Base-by-base conservation (phyloP, 1,140 invertebrate species). In the Drosophila sp. region DNA sequence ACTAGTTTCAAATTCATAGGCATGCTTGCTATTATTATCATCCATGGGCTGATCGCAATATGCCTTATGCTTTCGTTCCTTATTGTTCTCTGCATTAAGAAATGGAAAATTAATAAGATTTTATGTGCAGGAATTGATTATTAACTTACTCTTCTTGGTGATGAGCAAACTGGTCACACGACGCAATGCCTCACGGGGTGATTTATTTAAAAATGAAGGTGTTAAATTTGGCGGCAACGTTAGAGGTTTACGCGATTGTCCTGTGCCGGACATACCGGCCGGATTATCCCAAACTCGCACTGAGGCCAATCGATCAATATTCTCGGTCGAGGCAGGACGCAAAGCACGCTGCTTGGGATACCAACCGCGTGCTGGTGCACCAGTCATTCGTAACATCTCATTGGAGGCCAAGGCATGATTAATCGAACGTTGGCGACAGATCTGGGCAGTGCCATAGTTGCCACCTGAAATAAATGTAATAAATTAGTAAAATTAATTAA, bases 121-220 rank as follows among this genome's bases (percentile, higher is more conserved):
- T 7, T 1, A 3, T 25, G 1, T 2, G 17, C 2, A 3, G 1
- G 4, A 8, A 0, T 2, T 11, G 23, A 8, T 17, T 25, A 10
- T 5, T 27, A 1, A 70, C 85, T 77, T 58, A 92, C 87, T 91
- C 54, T 92, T 92, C 33, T 96, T 96, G 90, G 96, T 94, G 92
- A 97, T 97, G 91, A 97, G 94, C 92, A 97, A 95, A 93, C 96
- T 97, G 90, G 96, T 97, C 80, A 97, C 96, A 92, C 96, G 94
- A 87, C 96, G 94, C 67, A 97, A 93, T 50, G 96, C 96, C 92
- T 97, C 96, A 81, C 96, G 94, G 35, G 96, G 96, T 72, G 96
- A 97, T 93, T 96, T 96, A 87, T 96, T 95, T 93, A 97, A 96
- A 93, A 97, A 97, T 92, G 96, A 97, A 76, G 95, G 95, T 66